These are phyloP conservation scores for Hippoglossus hippoglossus DNA, from an alignment of 2,797 vertebrate species.

Conservation along the genomic window DNA sequence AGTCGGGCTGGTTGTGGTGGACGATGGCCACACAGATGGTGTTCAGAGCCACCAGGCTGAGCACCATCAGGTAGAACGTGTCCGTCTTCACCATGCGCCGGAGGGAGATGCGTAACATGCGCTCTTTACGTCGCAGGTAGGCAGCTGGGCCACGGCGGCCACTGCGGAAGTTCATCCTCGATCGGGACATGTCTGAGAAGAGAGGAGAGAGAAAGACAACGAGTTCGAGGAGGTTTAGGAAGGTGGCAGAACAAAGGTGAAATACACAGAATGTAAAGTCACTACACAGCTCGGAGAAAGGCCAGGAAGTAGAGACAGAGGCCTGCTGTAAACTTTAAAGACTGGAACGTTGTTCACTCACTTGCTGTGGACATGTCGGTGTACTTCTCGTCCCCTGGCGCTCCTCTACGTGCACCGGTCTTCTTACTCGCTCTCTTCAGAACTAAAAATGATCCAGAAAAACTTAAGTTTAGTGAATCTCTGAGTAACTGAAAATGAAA, in stretches of 20 bases:
- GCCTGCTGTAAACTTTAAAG: neutral
- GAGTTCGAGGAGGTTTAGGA: too few relatives aligned
- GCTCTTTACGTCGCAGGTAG: slow-evolving; percentile 95
- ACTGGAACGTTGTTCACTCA: slow-evolving; percentile 73
- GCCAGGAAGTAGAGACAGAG: neutral
- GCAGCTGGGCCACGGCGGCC: slow-evolving; percentile 92
- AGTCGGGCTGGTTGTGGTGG: slow-evolving; percentile 96
- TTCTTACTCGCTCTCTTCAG: slow-evolving; percentile 97
- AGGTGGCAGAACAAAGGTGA: too few relatives aligned
- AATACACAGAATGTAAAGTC: too few relatives aligned
- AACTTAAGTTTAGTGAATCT: neutral
- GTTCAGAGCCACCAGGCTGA: slow-evolving; percentile 96
- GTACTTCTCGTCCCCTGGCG: slow-evolving; percentile 92
- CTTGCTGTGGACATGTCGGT: slow-evolving; percentile 94
- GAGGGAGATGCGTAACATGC: slow-evolving; percentile 95
- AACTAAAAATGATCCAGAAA: slow-evolving; percentile 72
- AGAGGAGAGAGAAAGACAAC: neutral
- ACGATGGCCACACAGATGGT: slow-evolving; percentile 98
- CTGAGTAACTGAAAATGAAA: slow-evolving; percentile 1
- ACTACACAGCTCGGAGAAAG: neutral
- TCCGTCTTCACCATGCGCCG: slow-evolving; percentile 99
- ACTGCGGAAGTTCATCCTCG: slow-evolving; percentile 93
- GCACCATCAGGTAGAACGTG: slow-evolving; percentile 97
- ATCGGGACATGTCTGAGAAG: slow-evolving; percentile 88
- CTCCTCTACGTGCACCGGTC: slow-evolving; percentile 90